Conservation (phyloP, 2,888 invertebrate genomes). For the Chrysotoxum bicinctum region DNA sequence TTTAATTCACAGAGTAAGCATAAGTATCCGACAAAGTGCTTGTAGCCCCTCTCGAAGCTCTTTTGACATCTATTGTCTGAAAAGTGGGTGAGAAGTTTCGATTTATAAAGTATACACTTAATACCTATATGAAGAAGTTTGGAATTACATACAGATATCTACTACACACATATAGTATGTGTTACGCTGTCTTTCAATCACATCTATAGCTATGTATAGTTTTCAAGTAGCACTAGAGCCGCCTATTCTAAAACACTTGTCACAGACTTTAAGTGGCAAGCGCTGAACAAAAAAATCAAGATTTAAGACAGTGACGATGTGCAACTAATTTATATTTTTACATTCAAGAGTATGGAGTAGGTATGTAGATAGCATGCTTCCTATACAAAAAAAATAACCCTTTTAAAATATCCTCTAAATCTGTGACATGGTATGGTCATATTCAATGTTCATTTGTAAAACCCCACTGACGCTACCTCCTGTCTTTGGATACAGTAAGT, state of each 20-base stretch:
- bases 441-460: constrained; percentile 47
- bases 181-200: not conserved
- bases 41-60: constrained; percentile 51
- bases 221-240: constrained; percentile 38
- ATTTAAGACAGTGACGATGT: constrained; percentile 28
- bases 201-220: constrained; percentile 13
- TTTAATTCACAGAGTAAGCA: constrained; percentile 54
- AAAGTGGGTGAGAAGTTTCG: constrained; percentile 68
- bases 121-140: constrained; percentile 44
- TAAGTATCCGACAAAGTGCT: constrained; percentile 59
- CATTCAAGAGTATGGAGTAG: not conserved
- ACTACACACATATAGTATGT: not conserved
- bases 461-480: constrained; percentile 39
- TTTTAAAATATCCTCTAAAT: constrained; percentile 22
- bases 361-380: not conserved
- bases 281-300: constrained; percentile 24
- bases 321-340: constrained; percentile 46
- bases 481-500: constrained; percentile 59
- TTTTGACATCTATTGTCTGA: constrained; percentile 59
- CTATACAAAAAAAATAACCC: constrained; percentile 12
- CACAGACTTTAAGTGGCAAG: constrained; percentile 51
- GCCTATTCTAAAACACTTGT: constrained; percentile 58
- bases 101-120: constrained; percentile 51
- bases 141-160: constrained; percentile 1
- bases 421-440: constrained; percentile 36